Conservation (phyloP, 2,888 invertebrate genomes). For the Caenorhabditis panamensis region DNA sequence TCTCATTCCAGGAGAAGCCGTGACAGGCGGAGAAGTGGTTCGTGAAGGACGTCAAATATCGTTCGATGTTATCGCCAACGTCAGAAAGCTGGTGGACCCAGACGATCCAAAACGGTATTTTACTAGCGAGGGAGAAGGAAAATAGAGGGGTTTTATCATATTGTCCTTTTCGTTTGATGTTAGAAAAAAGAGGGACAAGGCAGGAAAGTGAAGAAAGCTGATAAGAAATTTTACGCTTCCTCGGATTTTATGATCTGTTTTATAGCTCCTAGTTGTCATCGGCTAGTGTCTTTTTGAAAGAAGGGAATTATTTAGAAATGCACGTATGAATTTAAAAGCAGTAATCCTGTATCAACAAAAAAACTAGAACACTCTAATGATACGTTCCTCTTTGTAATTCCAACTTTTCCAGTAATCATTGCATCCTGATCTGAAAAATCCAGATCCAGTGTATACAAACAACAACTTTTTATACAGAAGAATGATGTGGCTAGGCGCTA, state of each 20-base stretch:
- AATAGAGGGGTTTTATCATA: slow-evolving; percentile 2
- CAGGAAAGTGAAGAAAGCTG: slow-evolving; percentile 26
- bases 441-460: slow-evolving; percentile 11
- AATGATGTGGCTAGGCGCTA: not conserved
- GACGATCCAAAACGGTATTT: slow-evolving; percentile 66
- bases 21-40: slow-evolving; percentile 80
- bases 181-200: not conserved
- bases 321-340: too few species aligned
- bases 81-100: slow-evolving; percentile 75
- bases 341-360: too few species aligned
- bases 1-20: slow-evolving; percentile 74
- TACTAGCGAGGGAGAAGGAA: slow-evolving; percentile 4
- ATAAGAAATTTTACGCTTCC: slow-evolving; percentile 38
- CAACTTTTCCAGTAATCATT: not conserved
- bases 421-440: not conserved
- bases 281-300: not conserved
- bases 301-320: not conserved
- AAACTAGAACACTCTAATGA: too few species aligned
- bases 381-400: too few species aligned
- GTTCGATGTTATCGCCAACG: slow-evolving; percentile 80
- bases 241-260: slow-evolving; percentile 3
- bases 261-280: slow-evolving; percentile 1
- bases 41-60: slow-evolving; percentile 80
- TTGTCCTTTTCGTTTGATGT: not conserved
- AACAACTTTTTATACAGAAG: not conserved